Base-by-base conservation (phyloP, 2,113 vertebrate species). In the Engraulis encrasicolus region DNA sequence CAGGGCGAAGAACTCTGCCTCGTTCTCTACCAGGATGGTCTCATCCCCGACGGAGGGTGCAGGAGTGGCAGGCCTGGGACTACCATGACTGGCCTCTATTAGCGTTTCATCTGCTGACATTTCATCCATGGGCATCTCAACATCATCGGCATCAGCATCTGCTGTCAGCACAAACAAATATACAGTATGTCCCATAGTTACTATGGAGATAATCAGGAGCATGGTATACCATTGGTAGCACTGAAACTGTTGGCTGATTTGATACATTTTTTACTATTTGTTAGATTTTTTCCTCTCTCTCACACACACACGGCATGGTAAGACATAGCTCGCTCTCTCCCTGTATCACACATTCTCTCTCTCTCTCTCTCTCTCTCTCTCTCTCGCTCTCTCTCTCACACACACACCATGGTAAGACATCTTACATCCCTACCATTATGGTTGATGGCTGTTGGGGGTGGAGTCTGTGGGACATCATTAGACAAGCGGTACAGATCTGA, bases 1-100 rank as follows among this genome's bases (percentile, higher is more conserved):
- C 49, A 95, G 94, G 9, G 91, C 81, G 38, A 95, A 95, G 36
- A 89, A 91, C 37, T 86, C 84, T n/a, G 88, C 84, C 34, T 86
- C 86, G 74, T 93, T 85, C 4, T 49, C 2, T 1, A 93, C 50
- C 80, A 93, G 81, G 18, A 89, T 89, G 52, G 89, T 93, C 81
- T 92, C 83, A 45, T 87, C 88, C 6, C 80, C 49, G 58, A 84
- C 40, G 0, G 1, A 45, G 1, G 7, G 18, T 31, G 78, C 6
- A 45, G 52, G 20, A 38, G 18, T 50, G 49, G 50, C n/a, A 52
- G 38, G 31, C 50, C 18, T 54, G 36, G 17, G 40, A 82, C 49
- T 34, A 80, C 15, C n/a, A n/a, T n/a, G n/a, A n/a, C n/a, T 11
- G 49, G 49, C 14, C 6, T 74, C 66, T 36, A 34, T 31, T 74